phyloP scores from a whole-genome alignment of 2,113 vertebrate species.

The Albula glossodonta region DNA sequence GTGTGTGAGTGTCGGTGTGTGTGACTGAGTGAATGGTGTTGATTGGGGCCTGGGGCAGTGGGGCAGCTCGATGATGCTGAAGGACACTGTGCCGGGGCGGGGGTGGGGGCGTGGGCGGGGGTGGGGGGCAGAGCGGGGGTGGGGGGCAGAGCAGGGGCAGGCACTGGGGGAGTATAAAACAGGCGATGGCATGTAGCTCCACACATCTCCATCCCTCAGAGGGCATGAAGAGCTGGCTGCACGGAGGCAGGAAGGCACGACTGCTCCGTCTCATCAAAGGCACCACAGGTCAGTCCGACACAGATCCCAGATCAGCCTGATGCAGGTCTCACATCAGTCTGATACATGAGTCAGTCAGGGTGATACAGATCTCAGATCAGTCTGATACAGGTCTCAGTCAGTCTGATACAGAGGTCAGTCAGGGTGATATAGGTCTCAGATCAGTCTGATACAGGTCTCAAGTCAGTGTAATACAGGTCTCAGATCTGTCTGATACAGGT shows the following conservation, averaged over 20 bases:
- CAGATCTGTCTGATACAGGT: not conserved
- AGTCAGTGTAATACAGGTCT: not conserved
- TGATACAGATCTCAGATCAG: not conserved
- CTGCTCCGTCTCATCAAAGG: constrained; percentile 22
- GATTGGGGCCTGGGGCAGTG: constrained; percentile 48
- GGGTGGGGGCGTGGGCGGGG: not conserved
- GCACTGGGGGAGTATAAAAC: constrained; percentile 58
- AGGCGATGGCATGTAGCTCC: constrained; percentile 16
- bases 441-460: not conserved
- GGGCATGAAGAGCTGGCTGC: constrained; percentile 42
- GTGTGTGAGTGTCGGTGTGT: constrained; percentile 11
- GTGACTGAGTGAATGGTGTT: constrained; percentile 30
- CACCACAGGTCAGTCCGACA: constrained; percentile 53
- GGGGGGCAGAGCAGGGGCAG: too few relatives aligned
- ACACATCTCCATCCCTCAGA: constrained; percentile 21
- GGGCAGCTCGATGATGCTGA: constrained; percentile 58
- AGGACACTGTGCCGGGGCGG: constrained; percentile 57
- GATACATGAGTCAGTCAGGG: not conserved
- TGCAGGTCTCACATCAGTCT: not conserved
- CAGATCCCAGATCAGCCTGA: not conserved
- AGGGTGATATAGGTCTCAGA: not conserved
- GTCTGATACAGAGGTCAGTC: too few relatives aligned
- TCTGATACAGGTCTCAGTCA: not conserved
- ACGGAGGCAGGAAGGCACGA: constrained; percentile 34
- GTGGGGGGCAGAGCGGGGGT: too few relatives aligned